Percentiles rank a stretch among this genome's conserved stretches.
Conservation (phyloP, 2,797 vertebrate genomes). For the Alectoris magna region DNA sequence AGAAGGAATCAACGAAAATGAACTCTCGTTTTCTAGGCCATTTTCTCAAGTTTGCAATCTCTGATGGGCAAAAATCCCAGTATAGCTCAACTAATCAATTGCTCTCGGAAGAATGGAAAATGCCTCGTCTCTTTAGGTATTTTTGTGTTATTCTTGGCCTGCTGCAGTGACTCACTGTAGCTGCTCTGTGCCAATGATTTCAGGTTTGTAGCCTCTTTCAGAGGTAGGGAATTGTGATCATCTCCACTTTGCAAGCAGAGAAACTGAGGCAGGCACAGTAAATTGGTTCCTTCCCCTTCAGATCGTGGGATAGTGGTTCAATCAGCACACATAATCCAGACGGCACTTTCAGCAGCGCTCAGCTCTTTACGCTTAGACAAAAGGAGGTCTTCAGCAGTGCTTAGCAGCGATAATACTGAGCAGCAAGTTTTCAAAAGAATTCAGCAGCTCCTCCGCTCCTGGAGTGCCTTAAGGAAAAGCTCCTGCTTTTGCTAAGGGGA, state of each 20-base stretch:
- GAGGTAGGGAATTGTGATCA: neutral
- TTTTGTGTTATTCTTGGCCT: neutral
- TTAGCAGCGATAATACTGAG: neutral
- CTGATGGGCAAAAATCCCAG: slow-evolving; percentile 36
- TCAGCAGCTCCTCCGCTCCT: neutral
- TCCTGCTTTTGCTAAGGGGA: neutral
- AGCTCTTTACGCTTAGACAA: neutral
- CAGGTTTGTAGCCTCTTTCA: neutral
- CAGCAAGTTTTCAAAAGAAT: neutral
- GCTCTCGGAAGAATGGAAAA: slow-evolving; percentile 30
- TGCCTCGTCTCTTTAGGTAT: neutral
- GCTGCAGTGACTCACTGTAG: neutral
- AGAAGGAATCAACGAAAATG: neutral
- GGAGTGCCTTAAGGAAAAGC: neutral
- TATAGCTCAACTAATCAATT: slow-evolving; percentile 45
- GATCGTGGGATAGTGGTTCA: rapidly evolving
- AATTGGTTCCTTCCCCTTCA: neutral
- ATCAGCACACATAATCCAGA: neutral
- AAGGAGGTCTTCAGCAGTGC: neutral
- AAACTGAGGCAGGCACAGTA: neutral
- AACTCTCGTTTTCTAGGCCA: neutral
- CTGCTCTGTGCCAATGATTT: neutral
- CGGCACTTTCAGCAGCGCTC: neutral
- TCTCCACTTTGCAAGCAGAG: neutral
- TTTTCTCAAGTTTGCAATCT: slow-evolving; percentile 17